These are phyloP conservation scores for Menura novaehollandiae DNA, from an alignment of 2,113 vertebrate species.

Conservation along the genomic window DNA sequence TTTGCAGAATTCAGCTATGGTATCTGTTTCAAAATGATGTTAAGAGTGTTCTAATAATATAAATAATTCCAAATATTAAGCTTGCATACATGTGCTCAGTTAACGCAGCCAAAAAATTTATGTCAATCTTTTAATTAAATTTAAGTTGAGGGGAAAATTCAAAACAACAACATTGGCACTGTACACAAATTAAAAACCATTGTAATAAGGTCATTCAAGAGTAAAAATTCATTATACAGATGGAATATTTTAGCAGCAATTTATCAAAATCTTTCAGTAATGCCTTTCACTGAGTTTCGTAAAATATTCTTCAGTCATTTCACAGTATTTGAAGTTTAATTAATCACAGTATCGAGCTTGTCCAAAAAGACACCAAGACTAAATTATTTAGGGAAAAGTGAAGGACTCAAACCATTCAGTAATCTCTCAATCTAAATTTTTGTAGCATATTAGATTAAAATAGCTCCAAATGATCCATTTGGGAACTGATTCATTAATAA, in stretches of 20 bases:
- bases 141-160: slow-evolving; percentile 8
- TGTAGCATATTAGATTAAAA: background rate
- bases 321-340: slow-evolving; percentile 36
- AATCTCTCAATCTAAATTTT: background rate
- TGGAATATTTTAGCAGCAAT: slow-evolving; percentile 20
- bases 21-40: background rate
- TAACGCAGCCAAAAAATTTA: background rate
- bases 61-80: background rate
- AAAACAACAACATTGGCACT: background rate
- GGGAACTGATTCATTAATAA: background rate
- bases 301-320: slow-evolving; percentile 40
- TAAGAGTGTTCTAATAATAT: background rate
- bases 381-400: background rate
- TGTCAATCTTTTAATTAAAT: slow-evolving; percentile 48
- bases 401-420: background rate
- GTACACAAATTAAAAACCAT: slow-evolving; percentile 22
- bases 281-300: background rate
- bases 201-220: slow-evolving; percentile 28
- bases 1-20: background rate
- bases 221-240: slow-evolving; percentile 25
- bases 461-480: background rate
- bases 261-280: slow-evolving; percentile 41
- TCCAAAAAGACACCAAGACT: background rate
- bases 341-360: slow-evolving; percentile 42
- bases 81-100: background rate